Conservation (phyloP, 2,797 vertebrate species). For the Sternarchorhynchus goeldii region DNA sequence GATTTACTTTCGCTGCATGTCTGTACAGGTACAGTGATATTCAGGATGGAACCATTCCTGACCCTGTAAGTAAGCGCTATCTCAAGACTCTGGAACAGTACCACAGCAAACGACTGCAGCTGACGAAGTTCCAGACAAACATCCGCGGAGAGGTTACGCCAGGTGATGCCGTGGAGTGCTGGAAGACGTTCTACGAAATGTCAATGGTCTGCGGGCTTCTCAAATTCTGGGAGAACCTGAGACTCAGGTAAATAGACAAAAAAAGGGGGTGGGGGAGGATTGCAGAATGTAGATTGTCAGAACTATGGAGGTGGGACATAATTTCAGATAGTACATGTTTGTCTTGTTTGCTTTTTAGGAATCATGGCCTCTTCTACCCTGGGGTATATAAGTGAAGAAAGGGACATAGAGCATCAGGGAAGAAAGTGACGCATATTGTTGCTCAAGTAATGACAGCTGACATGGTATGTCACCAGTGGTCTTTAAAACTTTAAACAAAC, state of each 20-base stretch:
- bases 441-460: conserved; percentile 70
- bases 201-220: conserved; percentile 67
- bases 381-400: conserved; percentile 69
- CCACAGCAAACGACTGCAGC: conserved; percentile 63
- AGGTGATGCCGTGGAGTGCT: conserved; percentile 68
- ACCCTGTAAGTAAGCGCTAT: conserved; percentile 63
- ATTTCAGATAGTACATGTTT: background rate
- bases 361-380: conserved; percentile 70
- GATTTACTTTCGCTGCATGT: conserved; percentile 42
- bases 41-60: conserved; percentile 66
- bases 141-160: conserved; percentile 65
- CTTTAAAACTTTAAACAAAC: background rate
- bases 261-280: no score
- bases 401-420: conserved; percentile 66
- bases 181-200: conserved; percentile 72
- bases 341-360: conserved; percentile 51
- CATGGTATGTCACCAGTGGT: conserved; percentile 60
- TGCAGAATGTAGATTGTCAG: background rate
- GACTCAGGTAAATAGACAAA: conserved; percentile 61
- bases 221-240: conserved; percentile 69
- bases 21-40: conserved; percentile 67
- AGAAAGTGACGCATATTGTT: conserved; percentile 71
- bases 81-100: conserved; percentile 68
- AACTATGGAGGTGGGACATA: background rate
- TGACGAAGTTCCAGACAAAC: conserved; percentile 67